Base-by-base conservation (phyloP, 2,888 invertebrate species). In the Cosmia pyralina region DNA sequence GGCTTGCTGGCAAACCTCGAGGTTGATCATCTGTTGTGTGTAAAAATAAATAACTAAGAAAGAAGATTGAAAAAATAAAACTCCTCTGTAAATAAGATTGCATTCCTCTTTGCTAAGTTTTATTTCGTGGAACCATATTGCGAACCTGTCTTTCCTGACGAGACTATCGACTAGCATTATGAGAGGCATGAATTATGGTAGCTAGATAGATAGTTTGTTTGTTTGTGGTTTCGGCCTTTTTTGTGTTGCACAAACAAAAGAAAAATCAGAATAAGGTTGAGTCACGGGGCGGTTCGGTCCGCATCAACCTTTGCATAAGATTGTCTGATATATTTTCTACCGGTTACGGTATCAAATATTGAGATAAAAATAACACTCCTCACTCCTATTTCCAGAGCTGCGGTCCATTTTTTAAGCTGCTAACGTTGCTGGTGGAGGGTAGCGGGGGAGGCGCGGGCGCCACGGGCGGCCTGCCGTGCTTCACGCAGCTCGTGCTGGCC, bases 361-460 rank as follows among this genome's bases (percentile, higher is more conserved):
- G 19, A 19, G 50, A 50, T 0, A 17, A 17, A 63, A 62, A 15
- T 28, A 63, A 46, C 28, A 19, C 28, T 48, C 1, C 2, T 72
- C 17, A 38, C 38, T 82, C 84, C 0, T 78, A 70, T 86, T 77
- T 91, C 59, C 94, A 98, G 97, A 97, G 97, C 80, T 98, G 98
- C 90, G 98, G 98, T 81, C 98, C 99, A 28, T 99, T 99, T 95
- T 99, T 99, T 96, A 99, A 99, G 94, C 95, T 99, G 77, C 96
- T 99, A 71, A 98, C 99, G 2, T 95, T 99, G 88, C 93, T 99
- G 82, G 98, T 98, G 59, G 99, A 99, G 93, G 97, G 97, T 57
- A 97, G 98, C 75, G 97, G 97, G 28, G 96, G 96, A 19, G 90
- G 93, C 68, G 91, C 90, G 69, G 93, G 93, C 50, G 90, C 92